Evolutionary conservation across 2,797 vertebrate genomes (phyloP).

Genomic region (Oreortyx pictus): DNA sequence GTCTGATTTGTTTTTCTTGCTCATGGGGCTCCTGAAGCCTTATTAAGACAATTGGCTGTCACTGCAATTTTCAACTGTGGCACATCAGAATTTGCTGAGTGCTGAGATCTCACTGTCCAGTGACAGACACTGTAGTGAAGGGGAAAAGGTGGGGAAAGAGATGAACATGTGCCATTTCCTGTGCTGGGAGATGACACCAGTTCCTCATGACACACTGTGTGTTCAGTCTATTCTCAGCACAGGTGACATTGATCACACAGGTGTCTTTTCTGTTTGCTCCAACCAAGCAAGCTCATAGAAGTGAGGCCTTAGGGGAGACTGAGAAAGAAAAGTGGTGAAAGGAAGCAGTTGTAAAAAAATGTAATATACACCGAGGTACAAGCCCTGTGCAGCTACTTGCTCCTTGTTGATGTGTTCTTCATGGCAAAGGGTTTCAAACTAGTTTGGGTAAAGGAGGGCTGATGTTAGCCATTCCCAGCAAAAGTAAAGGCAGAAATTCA

Average conservation of each 20-base stretch:
- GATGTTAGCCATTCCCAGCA: neutral
- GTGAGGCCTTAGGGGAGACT: neutral
- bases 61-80: neutral
- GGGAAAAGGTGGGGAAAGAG: neutral
- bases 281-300: neutral
- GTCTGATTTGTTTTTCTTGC: neutral
- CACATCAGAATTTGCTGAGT: neutral
- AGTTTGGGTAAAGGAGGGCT: neutral
- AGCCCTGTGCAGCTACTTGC: neutral
- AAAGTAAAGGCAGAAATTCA: neutral
- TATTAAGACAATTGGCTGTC: neutral
- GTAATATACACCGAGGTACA: neutral
- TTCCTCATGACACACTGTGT: rapidly evolving
- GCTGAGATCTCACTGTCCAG: neutral
- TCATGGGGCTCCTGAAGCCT: neutral
- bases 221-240: neutral
- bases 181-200: neutral
- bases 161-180: neutral
- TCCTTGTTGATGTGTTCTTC: neutral
- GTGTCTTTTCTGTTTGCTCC: neutral
- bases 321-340: neutral
- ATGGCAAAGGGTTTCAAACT: neutral
- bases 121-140: neutral
- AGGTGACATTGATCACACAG: neutral
- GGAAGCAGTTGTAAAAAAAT: neutral